Base-by-base conservation (phyloP, 2,888 invertebrate genomes). In the Laspeyria flexula region DNA sequence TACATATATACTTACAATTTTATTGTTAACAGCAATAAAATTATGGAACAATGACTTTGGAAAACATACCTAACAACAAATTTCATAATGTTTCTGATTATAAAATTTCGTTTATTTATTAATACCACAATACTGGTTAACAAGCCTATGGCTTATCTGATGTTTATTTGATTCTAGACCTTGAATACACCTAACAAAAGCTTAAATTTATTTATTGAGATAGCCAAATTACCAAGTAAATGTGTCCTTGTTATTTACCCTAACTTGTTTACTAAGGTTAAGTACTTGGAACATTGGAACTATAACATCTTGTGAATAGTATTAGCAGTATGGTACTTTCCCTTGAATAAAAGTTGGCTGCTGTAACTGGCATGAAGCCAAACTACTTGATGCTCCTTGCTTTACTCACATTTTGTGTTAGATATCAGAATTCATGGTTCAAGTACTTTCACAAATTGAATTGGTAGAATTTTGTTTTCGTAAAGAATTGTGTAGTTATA, bases 311-410 rank as follows among this genome's bases (percentile, higher is more conserved):
- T 12, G 27, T 25, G 41, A 38, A 35, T 13, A 25, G 13, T 16
- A 46, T 15, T 13, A 12, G 5, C 5, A 18, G 7, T 34, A 5
- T 16, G 15, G 29, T 40, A 10, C 1, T n/a, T 33, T 43, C 13
- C 16, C 10, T 46, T 40, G 0, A 21, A 37, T 38, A 30, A n/a
- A n/a, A 35, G 27, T 42, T 62, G 41, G 50, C 49, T 45, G 15
- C 15, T 39, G 11, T 46, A 5, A 13, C 23, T 65, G 69, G 65
- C 44, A 21, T 13, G 12, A 6, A 42, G 40, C 70, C 65, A 69
- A 42, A 33, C 25, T 41, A 33, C 48, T 50, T 45, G 38, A 64
- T 45, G 13, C 30, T 44, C 5, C 15, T 43, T 23, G 15, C 29
- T 40, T 45, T 21, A 43, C 12, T 52, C 29, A 65, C 31, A 25